Percentiles rank a stretch among this genome's conserved stretches.
phyloP scores from a whole-genome alignment of 2,888 invertebrate genomes.

The Cephus runcator region DNA sequence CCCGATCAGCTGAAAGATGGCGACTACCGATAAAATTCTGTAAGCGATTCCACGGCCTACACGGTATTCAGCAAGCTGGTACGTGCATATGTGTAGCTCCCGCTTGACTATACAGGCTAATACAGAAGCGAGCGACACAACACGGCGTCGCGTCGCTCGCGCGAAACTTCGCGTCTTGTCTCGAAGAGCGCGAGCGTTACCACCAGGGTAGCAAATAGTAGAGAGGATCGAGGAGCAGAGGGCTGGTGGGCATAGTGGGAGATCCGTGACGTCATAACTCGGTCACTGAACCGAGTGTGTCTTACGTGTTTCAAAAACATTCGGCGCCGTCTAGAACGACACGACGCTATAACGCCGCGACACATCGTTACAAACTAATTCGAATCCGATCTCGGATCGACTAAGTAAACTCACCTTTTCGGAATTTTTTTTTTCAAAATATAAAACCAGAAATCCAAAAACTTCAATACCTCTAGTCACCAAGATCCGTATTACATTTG shows the following conservation, averaged over 20 bases:
- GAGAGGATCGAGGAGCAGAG: conserved; percentile 23
- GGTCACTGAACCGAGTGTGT: conserved; percentile 57
- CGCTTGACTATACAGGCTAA: background rate
- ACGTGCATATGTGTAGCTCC: background rate
- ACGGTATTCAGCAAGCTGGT: background rate
- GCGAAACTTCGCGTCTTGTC: conserved; percentile 19
- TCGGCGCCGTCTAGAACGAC: conserved; percentile 38
- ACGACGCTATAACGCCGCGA: background rate
- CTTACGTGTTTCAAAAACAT: conserved; percentile 55
- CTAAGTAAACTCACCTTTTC: too few relatives aligned
- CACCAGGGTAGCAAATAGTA: conserved; percentile 13
- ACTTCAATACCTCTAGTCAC: background rate
- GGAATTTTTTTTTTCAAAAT: background rate
- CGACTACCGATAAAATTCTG: background rate
- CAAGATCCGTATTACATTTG: background rate
- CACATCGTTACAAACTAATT: background rate
- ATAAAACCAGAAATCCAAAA: too few relatives aligned
- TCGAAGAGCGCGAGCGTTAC: conserved; percentile 19
- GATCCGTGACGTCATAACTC: conserved; percentile 56
- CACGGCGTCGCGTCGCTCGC: conserved; percentile 5
- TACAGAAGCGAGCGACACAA: background rate
- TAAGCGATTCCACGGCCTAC: background rate
- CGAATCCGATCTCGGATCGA: background rate
- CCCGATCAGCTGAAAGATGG: background rate
- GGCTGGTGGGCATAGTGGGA: conserved; percentile 5